Evolutionary conservation across 2,113 vertebrate genomes (phyloP).

Genomic region (Colistium nudipinnis): DNA sequence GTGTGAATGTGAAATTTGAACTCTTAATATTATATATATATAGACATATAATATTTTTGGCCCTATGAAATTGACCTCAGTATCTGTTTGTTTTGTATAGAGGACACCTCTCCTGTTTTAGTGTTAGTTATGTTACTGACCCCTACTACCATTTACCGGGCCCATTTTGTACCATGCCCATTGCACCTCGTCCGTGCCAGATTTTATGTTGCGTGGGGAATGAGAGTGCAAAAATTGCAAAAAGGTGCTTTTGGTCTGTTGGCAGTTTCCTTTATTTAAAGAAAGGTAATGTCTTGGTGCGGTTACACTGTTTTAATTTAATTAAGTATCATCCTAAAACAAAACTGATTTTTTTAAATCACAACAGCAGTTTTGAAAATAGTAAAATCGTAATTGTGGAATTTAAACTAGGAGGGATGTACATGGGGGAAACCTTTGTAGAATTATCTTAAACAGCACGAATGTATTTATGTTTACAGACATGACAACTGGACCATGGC

Average conservation of each 20-base stretch:
- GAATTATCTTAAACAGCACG: not conserved
- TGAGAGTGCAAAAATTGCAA: not conserved
- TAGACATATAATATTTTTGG: no score
- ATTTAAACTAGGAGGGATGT: not conserved
- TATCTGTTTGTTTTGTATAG: not conserved
- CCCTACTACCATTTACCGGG: slow-evolving; percentile 14
- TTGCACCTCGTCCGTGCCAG: not conserved
- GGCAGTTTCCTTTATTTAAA: slow-evolving; percentile 12
- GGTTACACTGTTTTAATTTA: not conserved
- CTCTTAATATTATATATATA: not conserved
- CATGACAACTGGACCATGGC: slow-evolving; percentile 34
- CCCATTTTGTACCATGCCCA: slow-evolving; percentile 1
- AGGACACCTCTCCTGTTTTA: slow-evolving; percentile 11
- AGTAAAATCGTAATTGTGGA: not conserved
- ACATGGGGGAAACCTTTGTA: slow-evolving; percentile 6
- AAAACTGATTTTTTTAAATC: no score
- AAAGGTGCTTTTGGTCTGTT: not conserved
- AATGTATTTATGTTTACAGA: slow-evolving; percentile 15
- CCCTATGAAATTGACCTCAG: not conserved
- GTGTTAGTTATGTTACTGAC: slow-evolving; percentile 13
- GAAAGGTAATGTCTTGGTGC: not conserved
- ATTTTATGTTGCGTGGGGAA: not conserved
- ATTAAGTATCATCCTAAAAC: not conserved
- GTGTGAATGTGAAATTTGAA: not conserved
- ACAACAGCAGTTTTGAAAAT: not conserved